phyloP scores from a whole-genome alignment of 2,888 invertebrate genomes.

The Luffia ferchaultella region DNA sequence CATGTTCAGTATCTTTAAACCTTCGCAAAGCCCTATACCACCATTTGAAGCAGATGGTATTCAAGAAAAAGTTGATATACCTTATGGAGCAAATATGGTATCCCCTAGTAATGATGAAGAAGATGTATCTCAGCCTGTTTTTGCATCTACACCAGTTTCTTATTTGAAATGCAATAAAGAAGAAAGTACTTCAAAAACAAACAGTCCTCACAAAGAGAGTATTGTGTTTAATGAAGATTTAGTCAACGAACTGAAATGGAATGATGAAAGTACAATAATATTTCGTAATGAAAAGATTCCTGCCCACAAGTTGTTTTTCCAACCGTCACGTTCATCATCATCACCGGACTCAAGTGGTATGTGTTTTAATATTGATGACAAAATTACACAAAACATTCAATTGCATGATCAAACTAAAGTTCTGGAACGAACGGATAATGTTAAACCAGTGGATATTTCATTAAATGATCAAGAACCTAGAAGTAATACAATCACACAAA shows the following conservation, averaged over 20 bases:
- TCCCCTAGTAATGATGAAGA: neutral
- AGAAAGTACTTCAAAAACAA: slow-evolving; percentile 28
- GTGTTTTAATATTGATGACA: slow-evolving; percentile 8
- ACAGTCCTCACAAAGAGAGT: slow-evolving; percentile 45
- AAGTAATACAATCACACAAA: neutral
- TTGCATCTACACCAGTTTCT: slow-evolving; percentile 42
- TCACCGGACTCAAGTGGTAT: slow-evolving; percentile 3
- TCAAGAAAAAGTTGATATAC: neutral
- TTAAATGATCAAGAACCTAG: slow-evolving; percentile 24
- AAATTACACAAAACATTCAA: slow-evolving; percentile 4
- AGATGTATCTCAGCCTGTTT: slow-evolving; percentile 6
- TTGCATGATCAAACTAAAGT: slow-evolving; percentile 14
- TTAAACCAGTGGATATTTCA: slow-evolving; percentile 50
- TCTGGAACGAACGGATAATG: slow-evolving; percentile 28
- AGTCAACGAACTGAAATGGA: slow-evolving; percentile 50
- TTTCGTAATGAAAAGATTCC: slow-evolving; percentile 50
- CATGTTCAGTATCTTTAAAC: slow-evolving; percentile 50
- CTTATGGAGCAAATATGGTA: neutral
- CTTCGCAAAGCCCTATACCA: slow-evolving; percentile 50
- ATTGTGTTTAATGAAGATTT: slow-evolving; percentile 48
- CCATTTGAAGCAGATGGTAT: slow-evolving; percentile 8
- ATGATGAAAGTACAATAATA: slow-evolving; percentile 46
- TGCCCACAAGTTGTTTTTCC: slow-evolving; percentile 40
- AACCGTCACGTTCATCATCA: slow-evolving; percentile 6
- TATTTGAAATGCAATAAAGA: slow-evolving; percentile 28